phyloP scores from a whole-genome alignment of 2,888 invertebrate genomes.

The Ethmia dodecea region DNA sequence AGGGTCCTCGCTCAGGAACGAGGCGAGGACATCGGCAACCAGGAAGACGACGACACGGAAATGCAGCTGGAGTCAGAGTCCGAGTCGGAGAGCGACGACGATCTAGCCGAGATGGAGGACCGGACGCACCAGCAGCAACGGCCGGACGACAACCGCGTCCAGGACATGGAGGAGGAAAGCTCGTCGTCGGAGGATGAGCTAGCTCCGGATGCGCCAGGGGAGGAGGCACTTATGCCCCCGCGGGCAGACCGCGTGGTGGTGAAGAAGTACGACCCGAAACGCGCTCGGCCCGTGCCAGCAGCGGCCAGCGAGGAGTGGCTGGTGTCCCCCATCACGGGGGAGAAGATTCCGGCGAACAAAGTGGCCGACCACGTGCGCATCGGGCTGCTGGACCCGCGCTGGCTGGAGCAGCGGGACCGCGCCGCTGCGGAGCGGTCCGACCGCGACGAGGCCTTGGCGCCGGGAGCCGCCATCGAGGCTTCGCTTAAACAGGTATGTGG shows the following conservation, averaged over 20 bases:
- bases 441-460: conserved; percentile 79
- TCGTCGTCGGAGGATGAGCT: conserved; percentile 73
- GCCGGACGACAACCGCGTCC: conserved; percentile 78
- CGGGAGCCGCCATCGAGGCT: conserved; percentile 94
- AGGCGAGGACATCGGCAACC: conserved; percentile 79
- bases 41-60: conserved; percentile 86
- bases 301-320: conserved; percentile 89
- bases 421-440: conserved; percentile 95
- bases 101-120: conserved; percentile 83
- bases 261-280: conserved; percentile 97
- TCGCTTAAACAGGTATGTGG: conserved; percentile 88
- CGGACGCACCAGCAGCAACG: conserved; percentile 59
- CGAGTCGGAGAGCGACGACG: conserved; percentile 68
- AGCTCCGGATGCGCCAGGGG: conserved; percentile 45
- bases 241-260: conserved; percentile 95
- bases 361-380: conserved; percentile 99
- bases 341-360: conserved; percentile 97
- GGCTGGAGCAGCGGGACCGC: conserved; percentile 98
- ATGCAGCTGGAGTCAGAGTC: conserved; percentile 95
- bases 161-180: conserved; percentile 96
- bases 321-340: conserved; percentile 98
- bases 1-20: conserved; percentile 90
- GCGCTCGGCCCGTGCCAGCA: conserved; percentile 76
- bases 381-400: conserved; percentile 96
- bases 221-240: conserved; percentile 87